Percentiles rank a stretch among this genome's conserved stretches.
Evolutionary conservation across 1,140 invertebrate genomes (phyloP).

Genomic region (Ceratina japonica): DNA sequence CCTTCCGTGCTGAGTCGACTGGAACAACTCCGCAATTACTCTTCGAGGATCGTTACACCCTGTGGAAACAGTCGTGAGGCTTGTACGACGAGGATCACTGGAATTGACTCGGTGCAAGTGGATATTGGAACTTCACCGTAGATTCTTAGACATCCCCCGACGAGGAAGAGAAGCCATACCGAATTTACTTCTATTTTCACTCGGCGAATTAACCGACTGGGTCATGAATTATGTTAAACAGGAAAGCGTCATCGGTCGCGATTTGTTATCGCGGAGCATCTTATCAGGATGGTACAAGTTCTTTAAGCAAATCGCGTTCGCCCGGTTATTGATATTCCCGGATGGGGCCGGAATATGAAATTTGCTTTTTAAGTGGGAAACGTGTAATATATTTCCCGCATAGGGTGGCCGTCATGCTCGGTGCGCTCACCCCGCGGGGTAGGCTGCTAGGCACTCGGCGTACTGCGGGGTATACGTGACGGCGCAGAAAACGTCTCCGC

Average conservation of each 20-base stretch:
- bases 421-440: neutral
- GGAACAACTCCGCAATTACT: constrained; percentile 74
- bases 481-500: constrained; percentile 37
- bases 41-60: constrained; percentile 70
- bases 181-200: too few species aligned
- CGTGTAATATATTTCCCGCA: constrained; percentile 41
- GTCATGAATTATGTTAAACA: too few species aligned
- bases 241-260: too few species aligned
- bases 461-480: constrained; percentile 45
- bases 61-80: constrained; percentile 68
- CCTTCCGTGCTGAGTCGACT: constrained; percentile 70
- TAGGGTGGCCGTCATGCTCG: neutral
- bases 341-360: constrained; percentile 31
- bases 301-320: constrained; percentile 28
- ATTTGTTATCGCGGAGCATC: too few species aligned
- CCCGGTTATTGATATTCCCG: constrained; percentile 37
- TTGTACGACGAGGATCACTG: constrained; percentile 49
- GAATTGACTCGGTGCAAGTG: too few species aligned
- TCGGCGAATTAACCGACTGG: too few species aligned
- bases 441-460: neutral
- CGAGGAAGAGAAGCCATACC: too few species aligned
- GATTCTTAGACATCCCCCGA: too few species aligned
- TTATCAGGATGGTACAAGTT: neutral
- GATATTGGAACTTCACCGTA: too few species aligned
- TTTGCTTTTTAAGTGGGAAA: constrained; percentile 47